Base-by-base conservation (phyloP, 2,113 vertebrate species). In the Gopherus flavomarginatus region DNA sequence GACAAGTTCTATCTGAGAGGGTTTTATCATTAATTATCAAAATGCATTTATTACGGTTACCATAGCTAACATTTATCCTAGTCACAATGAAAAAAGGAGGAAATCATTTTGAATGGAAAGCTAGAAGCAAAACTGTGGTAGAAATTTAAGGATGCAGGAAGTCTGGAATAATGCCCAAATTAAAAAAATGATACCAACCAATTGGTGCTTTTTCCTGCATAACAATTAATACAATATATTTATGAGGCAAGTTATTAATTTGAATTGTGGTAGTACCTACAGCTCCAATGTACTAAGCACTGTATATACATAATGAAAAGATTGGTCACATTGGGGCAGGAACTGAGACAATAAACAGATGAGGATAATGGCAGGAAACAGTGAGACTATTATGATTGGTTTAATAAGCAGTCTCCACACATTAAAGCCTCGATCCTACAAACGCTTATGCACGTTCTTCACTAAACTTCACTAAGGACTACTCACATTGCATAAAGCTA, bases 11-110 rank as follows among this genome's bases (percentile, higher is more conserved):
- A 16, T 10, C 78, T 3, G 1, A 26, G 38, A 8, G 86, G 87
- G 69, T 84, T 92, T 90, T 81, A 84, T 79, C 72, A 78, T 24
- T 78, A 6, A 0, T 22, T 93, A 29, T 27, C 80, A 83, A 96
- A 97, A 96, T 80, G 77, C 35, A 53, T 85, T 96, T 94, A 86
- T 54, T 57, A 79, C 2, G 0, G n/a, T 81, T 85, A 89, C n/a
- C 38, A 24, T 1, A 11, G 81, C 22, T 78, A 85, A 31, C 42
- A 22, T 93, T 91, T 91, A 85, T 82, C 29, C 78, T 17, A 87
- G 24, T 8, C 31, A 59, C 5, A 90, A 91, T 3, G 72, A 84
- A 78, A 62, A 35, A 82, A 31, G 10, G 12, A 19, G 52, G n/a
- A 96, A 80, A 57, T 27, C 24, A 75, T 93, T 92, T 91, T 88